These are phyloP conservation scores for Echinarachnius parma DNA, from an alignment of 53 echinoderm and acorn worm species.

Conservation along the genomic window DNA sequence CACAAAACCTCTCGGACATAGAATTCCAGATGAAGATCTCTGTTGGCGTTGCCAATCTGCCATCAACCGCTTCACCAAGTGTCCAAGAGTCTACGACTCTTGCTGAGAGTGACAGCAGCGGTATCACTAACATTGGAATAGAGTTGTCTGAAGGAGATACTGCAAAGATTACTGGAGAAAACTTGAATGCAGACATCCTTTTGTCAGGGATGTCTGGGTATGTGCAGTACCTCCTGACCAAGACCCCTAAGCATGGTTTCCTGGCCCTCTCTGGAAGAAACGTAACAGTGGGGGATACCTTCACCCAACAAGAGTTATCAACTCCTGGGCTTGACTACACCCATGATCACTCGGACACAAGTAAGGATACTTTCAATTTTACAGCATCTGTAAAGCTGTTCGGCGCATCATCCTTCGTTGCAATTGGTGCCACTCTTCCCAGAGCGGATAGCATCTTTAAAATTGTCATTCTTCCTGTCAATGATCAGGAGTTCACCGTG, in stretches of 20 bases:
- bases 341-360: slow-evolving; percentile 88
- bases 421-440: slow-evolving; percentile 16
- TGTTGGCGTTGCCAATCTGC: slow-evolving; percentile 32
- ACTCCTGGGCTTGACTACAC: slow-evolving; percentile 60
- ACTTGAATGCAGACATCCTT: slow-evolving; percentile 55
- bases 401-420: slow-evolving; percentile 34
- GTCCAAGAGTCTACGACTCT: slow-evolving; percentile 18
- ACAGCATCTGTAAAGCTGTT: slow-evolving; percentile 50
- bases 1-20: slow-evolving; percentile 76
- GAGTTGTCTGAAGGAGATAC: slow-evolving; percentile 76
- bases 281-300: slow-evolving; percentile 49
- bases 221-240: slow-evolving; percentile 67
- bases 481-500: slow-evolving; percentile 78
- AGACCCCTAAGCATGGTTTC: slow-evolving; percentile 60
- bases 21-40: slow-evolving; percentile 53
- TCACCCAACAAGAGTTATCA: slow-evolving; percentile 59
- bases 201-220: slow-evolving; percentile 33
- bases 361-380: slow-evolving; percentile 74
- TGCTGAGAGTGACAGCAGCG: slow-evolving; percentile 1
- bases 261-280: slow-evolving; percentile 54
- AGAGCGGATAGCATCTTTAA: slow-evolving; percentile 50
- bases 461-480: slow-evolving; percentile 71
- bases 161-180: slow-evolving; percentile 56
- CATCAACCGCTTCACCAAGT: slow-evolving; percentile 32
- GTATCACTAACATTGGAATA: slow-evolving; percentile 26